Base-by-base conservation (phyloP, 2,888 invertebrate species). In the Chydorus sphaericus region DNA sequence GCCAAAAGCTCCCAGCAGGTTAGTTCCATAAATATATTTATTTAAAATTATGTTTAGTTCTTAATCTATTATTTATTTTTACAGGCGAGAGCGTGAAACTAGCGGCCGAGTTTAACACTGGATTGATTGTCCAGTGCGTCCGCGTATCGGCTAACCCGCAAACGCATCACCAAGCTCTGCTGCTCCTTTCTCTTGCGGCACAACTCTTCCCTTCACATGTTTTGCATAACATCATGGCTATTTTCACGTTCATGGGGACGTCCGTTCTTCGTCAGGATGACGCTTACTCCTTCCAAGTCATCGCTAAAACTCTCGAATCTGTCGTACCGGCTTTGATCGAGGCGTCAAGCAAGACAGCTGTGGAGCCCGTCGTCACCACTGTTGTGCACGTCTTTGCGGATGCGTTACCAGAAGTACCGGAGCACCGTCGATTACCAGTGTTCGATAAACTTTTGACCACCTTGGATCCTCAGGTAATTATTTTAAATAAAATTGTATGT, bases 181-280 rank as follows among this genome's bases (percentile, higher is more conserved):
- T 91, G 30, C 75, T 96, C 1, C 73, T 97, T 2, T 81, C 87
- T 0, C 78, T 84, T 57, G 82, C 85, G 14, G 88, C 91, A 0
- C 75, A 76, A 29, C 75, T 88, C 65, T 75, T 85, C 57, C 91
- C 91, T 0, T 80, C 83, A 58, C 82, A 85, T 71, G 89, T 97
- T 0, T 72, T 96, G 16, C 85, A 90, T 66, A 90, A 94, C 65
- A 85, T 94, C 4, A 93, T 97, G 82, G 84, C 91, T 23, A 88
- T 98, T 63, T 98, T 98, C 68, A 94, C 96, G 0, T 98, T 97
- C 66, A 92, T 98, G 82, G 97, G 97, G 1, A 86, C 86, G 0
- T 89, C 89, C 0, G 82, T 97, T 10, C 74, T 96, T 1, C 77
- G 93, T 10, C 90, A 92, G 63, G 96, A 97, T 66, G 93, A 96